phyloP scores from a whole-genome alignment of 2,797 vertebrate species.

The Tympanoctomys barrerae region DNA sequence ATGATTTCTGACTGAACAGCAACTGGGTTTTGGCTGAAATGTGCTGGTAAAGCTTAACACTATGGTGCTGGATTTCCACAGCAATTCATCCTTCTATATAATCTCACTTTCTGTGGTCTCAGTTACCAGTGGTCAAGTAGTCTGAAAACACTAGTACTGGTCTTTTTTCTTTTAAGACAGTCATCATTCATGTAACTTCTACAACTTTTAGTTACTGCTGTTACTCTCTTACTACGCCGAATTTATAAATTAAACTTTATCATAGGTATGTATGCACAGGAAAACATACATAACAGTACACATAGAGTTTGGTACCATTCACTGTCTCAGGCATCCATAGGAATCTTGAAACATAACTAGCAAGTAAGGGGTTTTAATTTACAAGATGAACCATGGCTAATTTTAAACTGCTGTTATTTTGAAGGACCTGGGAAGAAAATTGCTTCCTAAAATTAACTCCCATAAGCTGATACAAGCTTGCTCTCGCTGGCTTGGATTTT shows the following conservation, averaged over 20 bases:
- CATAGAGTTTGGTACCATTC: neutral
- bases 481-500: neutral
- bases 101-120: neutral
- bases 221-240: neutral
- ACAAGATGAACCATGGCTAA: neutral
- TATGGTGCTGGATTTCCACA: neutral
- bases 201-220: neutral
- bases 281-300: neutral
- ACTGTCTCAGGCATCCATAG: too few species aligned
- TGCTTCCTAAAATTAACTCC: neutral
- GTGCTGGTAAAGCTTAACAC: neutral
- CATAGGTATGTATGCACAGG: neutral
- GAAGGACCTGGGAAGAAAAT: neutral
- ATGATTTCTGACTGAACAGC: neutral
- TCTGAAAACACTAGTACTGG: neutral
- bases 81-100: neutral
- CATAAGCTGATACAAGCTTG: neutral
- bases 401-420: neutral
- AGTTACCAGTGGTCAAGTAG: neutral
- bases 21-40: neutral
- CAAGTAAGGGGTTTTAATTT: neutral
- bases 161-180: neutral
- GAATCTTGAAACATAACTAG: neutral
- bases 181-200: neutral
- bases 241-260: conserved; percentile 17